These are phyloP conservation scores for Chaetodon trifasciatus DNA, from an alignment of 2,797 vertebrate species.

Conservation along the genomic window DNA sequence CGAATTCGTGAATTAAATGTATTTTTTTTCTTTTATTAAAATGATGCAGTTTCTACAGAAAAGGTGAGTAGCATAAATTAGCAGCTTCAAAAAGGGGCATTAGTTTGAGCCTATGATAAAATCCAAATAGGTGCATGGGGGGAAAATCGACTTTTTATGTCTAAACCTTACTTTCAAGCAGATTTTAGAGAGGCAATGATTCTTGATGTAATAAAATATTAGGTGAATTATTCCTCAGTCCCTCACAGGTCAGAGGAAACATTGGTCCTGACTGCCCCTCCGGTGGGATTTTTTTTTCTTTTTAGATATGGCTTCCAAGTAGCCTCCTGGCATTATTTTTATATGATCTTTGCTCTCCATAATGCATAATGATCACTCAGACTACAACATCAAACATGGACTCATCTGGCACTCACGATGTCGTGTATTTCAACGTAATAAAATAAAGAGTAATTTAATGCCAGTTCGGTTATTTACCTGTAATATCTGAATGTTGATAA, in stretches of 20 bases:
- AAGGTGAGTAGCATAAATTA: neutral
- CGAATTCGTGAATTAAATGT: neutral
- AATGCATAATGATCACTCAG: conserved; percentile 31
- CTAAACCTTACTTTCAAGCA: neutral
- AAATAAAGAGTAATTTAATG: conserved; percentile 30
- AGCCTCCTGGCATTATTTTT: conserved; percentile 60
- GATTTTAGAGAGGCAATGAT: neutral
- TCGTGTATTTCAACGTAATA: neutral
- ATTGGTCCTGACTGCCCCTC: conserved; percentile 21
- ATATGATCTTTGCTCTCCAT: conserved; percentile 58
- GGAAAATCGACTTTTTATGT: conserved; percentile 4
- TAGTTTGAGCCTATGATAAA: neutral
- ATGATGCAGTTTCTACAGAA: neutral
- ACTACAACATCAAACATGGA: neutral
- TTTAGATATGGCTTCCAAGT: conserved; percentile 62
- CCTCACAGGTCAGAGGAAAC: conserved; percentile 19
- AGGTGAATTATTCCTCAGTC: neutral
- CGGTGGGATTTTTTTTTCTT: conserved; percentile 9
- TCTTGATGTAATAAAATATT: conserved; percentile 7
- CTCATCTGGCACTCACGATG: neutral
- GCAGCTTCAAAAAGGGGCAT: neutral
- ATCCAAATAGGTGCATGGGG: neutral
- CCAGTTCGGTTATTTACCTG: conserved; percentile 74
- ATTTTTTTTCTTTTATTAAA: neutral
- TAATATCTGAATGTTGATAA: conserved; percentile 77